These are phyloP conservation scores for Danio aesculapii DNA, from an alignment of 2,797 vertebrate genomes.

Conservation along the genomic window DNA sequence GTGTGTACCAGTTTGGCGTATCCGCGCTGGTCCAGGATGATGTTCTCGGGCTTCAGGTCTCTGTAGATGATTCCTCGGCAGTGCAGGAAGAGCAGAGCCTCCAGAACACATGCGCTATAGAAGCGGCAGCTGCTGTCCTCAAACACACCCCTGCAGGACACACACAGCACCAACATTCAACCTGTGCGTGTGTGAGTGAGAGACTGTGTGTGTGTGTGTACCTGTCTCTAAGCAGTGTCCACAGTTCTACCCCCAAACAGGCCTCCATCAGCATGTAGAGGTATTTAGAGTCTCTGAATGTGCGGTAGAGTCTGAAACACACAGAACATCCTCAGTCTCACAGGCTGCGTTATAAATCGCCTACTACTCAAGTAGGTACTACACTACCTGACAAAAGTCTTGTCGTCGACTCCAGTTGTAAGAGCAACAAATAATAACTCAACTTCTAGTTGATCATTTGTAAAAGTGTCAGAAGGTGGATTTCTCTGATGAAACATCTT, in stretches of 20 bases:
- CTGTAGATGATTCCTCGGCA: slow-evolving; percentile 99
- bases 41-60: slow-evolving; percentile 99
- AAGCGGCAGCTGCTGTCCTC: slow-evolving; percentile 97
- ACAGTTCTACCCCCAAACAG: slow-evolving; percentile 95
- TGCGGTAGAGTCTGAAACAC: slow-evolving; percentile 88
- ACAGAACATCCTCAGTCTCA: too few species aligned
- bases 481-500: too few species aligned
- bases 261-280: slow-evolving; percentile 98
- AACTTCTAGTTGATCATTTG: too few species aligned
- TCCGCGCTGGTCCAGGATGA: slow-evolving; percentile 97
- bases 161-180: too few species aligned
- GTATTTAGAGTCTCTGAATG: slow-evolving; percentile 98
- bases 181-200: too few species aligned
- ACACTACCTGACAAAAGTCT: too few species aligned
- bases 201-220: too few species aligned
- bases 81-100: slow-evolving; percentile 98
- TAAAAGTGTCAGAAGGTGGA: too few species aligned
- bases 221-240: slow-evolving; percentile 98
- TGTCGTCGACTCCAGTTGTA: too few species aligned
- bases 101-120: slow-evolving; percentile 96
- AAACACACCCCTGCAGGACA: slow-evolving; percentile 88
- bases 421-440: too few species aligned
- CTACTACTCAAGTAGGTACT: too few species aligned
- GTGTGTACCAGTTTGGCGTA: slow-evolving; percentile 92
- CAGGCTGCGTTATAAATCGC: too few species aligned